Evolutionary conservation across 2,888 invertebrate genomes (phyloP), one percentile per base, ranked within the genome.

Genomic region (Lissonota sp.): DNA sequence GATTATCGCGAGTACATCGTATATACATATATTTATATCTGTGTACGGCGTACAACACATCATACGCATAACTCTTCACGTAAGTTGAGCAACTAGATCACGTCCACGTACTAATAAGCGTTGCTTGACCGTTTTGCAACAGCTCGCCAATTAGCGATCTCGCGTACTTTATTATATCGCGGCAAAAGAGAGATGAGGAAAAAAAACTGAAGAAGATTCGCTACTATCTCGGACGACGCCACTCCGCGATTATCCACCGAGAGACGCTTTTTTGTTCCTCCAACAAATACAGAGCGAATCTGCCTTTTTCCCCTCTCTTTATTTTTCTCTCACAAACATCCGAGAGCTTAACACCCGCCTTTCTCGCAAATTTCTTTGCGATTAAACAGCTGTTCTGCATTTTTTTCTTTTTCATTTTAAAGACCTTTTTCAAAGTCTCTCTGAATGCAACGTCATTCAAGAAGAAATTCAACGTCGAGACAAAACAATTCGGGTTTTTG

Each of bases 61-160:
- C 77, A 57, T 53, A 79, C 64, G 64, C 51, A 73, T 46, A 42
- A 67, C 58, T 73, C 73, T 85, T 85, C 81, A 85, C 84, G 83
- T 84, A 84, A 86, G 84, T 85, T 86, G 85, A 85, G 86, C 88
- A 92, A 92, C 90, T 90, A 90, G 92, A 92, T 90, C 92, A 90
- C 87, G 89, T 91, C 91, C 86, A 85, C 83, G 90, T 83, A 88
- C 85, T 91, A 92, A 92, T 91, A 90, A 90, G 89, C 90, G 84
- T 86, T 86, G 85, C 86, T 87, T 88, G 88, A 90, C 88, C 89
- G 89, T 89, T 26, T 26, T 85, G 84, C 86, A 88, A 87, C 86
- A 87, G 84, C 82, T 86, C 82, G 84, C 88, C 88, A 90, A 91
- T 91, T 91, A 90, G 84, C 86, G 84, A 89, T 89, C 85, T 81